Evolutionary conservation across 2,888 invertebrate species (phyloP).

Genomic region (Lamproptera curius): DNA sequence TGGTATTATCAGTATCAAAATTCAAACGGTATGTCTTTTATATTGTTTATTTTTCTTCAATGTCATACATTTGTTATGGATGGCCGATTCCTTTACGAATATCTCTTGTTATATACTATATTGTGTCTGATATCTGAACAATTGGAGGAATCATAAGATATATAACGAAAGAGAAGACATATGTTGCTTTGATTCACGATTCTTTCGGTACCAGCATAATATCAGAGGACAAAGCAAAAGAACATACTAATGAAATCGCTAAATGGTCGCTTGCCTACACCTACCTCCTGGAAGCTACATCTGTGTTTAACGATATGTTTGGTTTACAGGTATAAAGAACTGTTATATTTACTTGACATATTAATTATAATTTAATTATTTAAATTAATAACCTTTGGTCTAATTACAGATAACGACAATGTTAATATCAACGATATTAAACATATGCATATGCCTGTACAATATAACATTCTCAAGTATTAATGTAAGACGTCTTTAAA

Average conservation of each 20-base stretch:
- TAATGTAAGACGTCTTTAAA: slow-evolving; percentile 9
- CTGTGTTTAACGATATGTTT: slow-evolving; percentile 8
- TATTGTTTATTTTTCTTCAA: not conserved
- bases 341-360: not conserved
- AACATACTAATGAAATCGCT: not conserved
- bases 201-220: not conserved
- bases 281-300: not conserved
- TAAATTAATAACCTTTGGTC: too few species aligned
- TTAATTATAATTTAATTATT: too few species aligned
- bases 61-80: not conserved
- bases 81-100: slow-evolving; percentile 5
- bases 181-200: not conserved
- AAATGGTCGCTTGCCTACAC: slow-evolving; percentile 12
- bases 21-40: not conserved
- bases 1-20: not conserved
- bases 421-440: slow-evolving; percentile 2
- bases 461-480: not conserved
- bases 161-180: not conserved
- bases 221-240: not conserved
- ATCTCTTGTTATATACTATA: not conserved
- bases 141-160: slow-evolving; percentile 8
- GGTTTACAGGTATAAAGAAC: slow-evolving; percentile 9
- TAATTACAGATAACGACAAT: slow-evolving; percentile 11
- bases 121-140: slow-evolving; percentile 11
- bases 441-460: slow-evolving; percentile 5